phyloP scores from a whole-genome alignment of 2,888 invertebrate genomes.

The Macrosiphum euphorbiae region DNA sequence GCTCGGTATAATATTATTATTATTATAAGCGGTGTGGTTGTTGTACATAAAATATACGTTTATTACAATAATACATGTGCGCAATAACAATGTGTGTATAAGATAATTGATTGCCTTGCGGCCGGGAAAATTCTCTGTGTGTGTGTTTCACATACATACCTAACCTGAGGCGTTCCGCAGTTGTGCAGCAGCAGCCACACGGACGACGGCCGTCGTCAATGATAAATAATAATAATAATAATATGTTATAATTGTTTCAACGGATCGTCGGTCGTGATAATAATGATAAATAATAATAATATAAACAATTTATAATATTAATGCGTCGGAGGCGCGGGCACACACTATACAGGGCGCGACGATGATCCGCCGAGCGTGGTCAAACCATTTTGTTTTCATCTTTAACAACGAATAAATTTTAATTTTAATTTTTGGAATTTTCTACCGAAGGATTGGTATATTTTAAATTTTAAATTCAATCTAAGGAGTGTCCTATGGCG shows the following conservation, averaged over 20 bases:
- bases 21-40: not conserved
- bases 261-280: not conserved
- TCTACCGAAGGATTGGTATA: not conserved
- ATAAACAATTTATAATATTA: not conserved
- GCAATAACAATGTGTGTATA: not conserved
- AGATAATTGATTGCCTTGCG: slow-evolving; percentile 21
- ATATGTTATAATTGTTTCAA: not conserved
- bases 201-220: not conserved
- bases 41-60: not conserved
- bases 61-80: not conserved
- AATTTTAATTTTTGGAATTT: not conserved
- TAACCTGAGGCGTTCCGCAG: not conserved
- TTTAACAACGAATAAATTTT: not conserved
- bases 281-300: not conserved
- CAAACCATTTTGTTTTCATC: not conserved
- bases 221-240: slow-evolving; percentile 6
- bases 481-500: not conserved
- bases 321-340: not conserved
- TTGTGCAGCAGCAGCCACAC: not conserved
- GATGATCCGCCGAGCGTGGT: not conserved
- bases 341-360: not conserved
- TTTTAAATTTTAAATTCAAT: not conserved
- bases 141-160: slow-evolving; percentile 5
- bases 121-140: not conserved
- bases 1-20: not conserved